These are phyloP conservation scores for Nysson spinosus DNA, from an alignment of 2,888 invertebrate genomes.

Conservation along the genomic window DNA sequence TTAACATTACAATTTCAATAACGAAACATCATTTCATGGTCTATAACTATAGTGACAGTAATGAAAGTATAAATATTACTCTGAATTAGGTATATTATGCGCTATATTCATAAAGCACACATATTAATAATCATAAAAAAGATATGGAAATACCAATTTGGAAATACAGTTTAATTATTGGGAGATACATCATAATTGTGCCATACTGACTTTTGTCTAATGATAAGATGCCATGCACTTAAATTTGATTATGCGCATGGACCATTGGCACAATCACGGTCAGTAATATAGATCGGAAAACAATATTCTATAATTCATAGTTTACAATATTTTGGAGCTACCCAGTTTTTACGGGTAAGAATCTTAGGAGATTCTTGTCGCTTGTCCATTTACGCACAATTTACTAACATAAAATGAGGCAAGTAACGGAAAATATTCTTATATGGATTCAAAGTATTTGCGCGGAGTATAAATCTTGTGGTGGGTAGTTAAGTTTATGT, in stretches of 20 bases:
- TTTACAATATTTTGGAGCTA: neutral
- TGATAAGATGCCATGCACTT: conserved; percentile 11
- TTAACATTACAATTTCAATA: conserved; percentile 26
- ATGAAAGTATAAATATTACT: conserved; percentile 36
- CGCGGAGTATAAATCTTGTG: conserved; percentile 2
- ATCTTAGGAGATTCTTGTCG: neutral
- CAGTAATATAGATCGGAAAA: conserved; percentile 20
- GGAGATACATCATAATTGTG: conserved; percentile 45
- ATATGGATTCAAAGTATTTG: neutral
- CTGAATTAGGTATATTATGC: conserved; percentile 28
- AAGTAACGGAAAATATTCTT: conserved; percentile 1
- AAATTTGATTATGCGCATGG: conserved; percentile 10
- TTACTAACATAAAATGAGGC: neutral
- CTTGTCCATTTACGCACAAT: neutral
- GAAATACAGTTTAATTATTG: conserved; percentile 44
- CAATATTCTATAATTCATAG: conserved; percentile 10
- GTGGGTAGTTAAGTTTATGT: conserved; percentile 29
- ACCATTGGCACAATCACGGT: conserved; percentile 47
- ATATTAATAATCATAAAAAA: conserved; percentile 15
- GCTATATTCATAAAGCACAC: conserved; percentile 12
- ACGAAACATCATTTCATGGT: conserved; percentile 10
- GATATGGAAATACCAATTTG: conserved; percentile 20
- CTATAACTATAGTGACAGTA: conserved; percentile 23
- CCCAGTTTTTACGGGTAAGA: neutral
- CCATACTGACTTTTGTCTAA: conserved; percentile 22